Evolutionary conservation across 2,797 vertebrate species (phyloP), one percentile per base, ranked within the genome.

Genomic region (Hybognathus amarus): DNA sequence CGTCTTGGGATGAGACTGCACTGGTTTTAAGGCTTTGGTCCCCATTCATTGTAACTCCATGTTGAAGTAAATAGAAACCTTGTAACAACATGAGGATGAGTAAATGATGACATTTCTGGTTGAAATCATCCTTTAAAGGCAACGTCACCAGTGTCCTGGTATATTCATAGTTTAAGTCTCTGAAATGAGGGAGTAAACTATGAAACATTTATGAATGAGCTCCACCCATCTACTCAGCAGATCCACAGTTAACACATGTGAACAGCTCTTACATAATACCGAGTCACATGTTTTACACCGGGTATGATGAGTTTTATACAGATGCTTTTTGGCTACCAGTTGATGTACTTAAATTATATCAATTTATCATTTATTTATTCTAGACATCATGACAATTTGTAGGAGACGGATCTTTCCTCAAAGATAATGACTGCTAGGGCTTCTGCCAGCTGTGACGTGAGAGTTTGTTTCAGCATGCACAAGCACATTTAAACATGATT

Each of bases 281-380:
- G 9, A 59, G 64, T 85, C 36, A 82, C 66, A 45, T 82, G 84
- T 15, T 64, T n/a, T 70, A 66, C 42, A 36, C n/a, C 22, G 68
- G 2, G 27, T 84, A 68, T 61, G 20, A 63, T 71, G 36, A 0
- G 12, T 66, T 79, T 84, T 84, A 76, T 66, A 82, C 59, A 66
- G 59, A 59, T 33, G 61, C 56, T 82, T 70, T 78, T 78, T 73
- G 30, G 45, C 20, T 40, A 80, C 38, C 42, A 5, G 47, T 54
- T 75, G 73, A 33, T 13, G 2, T 27, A 77, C 9, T 77, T 38
- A 67, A 59, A 40, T 8, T 83, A 7, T 18, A 59, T 6, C 13
- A 64, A 27, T 33, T 20, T 24, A 63, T 47, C 68, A 20, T 42
- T 64, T 64, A 20, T 64, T 59, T 24, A 56, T 56, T n/a, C 5